Evolutionary conservation across 2,888 invertebrate species (phyloP).

Genomic region (Oxytorus armatus): DNA sequence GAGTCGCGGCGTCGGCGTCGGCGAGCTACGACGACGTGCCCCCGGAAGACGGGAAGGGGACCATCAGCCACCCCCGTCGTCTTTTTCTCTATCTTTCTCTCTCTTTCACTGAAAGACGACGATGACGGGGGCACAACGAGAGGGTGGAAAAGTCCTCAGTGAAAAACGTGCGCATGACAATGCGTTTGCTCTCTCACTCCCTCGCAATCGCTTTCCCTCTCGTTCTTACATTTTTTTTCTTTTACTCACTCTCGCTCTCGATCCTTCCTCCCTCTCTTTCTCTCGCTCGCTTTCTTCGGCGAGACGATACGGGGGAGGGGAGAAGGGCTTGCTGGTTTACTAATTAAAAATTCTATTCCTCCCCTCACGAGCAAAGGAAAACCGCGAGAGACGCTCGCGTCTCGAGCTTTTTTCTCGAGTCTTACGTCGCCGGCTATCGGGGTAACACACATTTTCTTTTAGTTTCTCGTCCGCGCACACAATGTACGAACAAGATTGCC

Average conservation of each 20-base stretch:
- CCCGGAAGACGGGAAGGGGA: conserved; percentile 59
- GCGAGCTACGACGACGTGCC: conserved; percentile 63
- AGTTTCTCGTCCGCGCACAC: not conserved
- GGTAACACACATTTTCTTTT: conserved; percentile 18
- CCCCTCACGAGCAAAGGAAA: conserved; percentile 19
- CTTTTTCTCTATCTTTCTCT: conserved; percentile 38
- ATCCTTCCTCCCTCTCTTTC: conserved; percentile 66
- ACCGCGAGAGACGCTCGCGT: conserved; percentile 21
- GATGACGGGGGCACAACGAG: conserved; percentile 58
- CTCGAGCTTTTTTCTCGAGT: conserved; percentile 38
- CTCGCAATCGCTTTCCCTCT: conserved; percentile 73
- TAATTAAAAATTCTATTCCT: conserved; percentile 80
- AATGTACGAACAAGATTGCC: too few species aligned
- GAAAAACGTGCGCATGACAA: conserved; percentile 85
- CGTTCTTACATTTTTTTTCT: conserved; percentile 71
- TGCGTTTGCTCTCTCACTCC: conserved; percentile 77
- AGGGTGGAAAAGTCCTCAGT: conserved; percentile 82
- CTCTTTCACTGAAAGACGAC: conserved; percentile 24
- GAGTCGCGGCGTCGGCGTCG: conserved; percentile 68
- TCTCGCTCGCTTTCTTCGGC: conserved; percentile 66
- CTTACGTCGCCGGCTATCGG: conserved; percentile 35
- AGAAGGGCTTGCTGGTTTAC: conserved; percentile 78
- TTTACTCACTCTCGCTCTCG: conserved; percentile 64
- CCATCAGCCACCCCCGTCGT: conserved; percentile 53
- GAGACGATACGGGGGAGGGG: conserved; percentile 60